A percentile compares a stretch with the other conserved stretches of the same genome.
These are phyloP conservation scores for Mirounga angustirostris DNA, from an alignment of 2,113 vertebrate genomes.

Conservation along the genomic window DNA sequence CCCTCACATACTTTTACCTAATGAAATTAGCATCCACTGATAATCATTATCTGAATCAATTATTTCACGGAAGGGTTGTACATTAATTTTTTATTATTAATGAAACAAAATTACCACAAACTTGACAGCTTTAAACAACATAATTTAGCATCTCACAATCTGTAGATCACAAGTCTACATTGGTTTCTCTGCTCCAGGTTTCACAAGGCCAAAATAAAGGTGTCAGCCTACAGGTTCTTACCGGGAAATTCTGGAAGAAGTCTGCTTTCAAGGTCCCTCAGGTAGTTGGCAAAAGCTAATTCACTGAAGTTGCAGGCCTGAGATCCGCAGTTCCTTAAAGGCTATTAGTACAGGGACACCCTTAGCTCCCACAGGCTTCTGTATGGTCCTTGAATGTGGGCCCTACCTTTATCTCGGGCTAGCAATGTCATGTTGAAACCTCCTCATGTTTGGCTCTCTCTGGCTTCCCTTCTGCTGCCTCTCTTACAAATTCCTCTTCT, in stretches of 20 bases:
- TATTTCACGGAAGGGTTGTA: not conserved
- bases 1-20: not conserved
- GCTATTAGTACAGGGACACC: not conserved
- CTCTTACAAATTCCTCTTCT: not conserved
- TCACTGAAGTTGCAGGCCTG: not conserved
- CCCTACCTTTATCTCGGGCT: not conserved
- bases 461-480: not conserved
- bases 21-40: not conserved
- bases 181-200: not conserved
- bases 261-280: not conserved
- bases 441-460: not conserved
- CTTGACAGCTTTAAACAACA: not conserved
- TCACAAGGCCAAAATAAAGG: not conserved
- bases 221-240: not conserved
- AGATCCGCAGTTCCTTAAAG: not conserved
- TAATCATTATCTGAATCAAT: not conserved
- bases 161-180: not conserved
- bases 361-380: not conserved
- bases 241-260: not conserved
- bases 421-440: not conserved
- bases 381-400: not conserved
- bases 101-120: not conserved
- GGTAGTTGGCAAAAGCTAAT: not conserved
- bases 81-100: not conserved
- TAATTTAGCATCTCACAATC: slow-evolving; percentile 16